Evolutionary conservation across 2,113 vertebrate species (phyloP), one percentile per base, ranked within the genome.

Genomic region (Atractosteus spatula): DNA sequence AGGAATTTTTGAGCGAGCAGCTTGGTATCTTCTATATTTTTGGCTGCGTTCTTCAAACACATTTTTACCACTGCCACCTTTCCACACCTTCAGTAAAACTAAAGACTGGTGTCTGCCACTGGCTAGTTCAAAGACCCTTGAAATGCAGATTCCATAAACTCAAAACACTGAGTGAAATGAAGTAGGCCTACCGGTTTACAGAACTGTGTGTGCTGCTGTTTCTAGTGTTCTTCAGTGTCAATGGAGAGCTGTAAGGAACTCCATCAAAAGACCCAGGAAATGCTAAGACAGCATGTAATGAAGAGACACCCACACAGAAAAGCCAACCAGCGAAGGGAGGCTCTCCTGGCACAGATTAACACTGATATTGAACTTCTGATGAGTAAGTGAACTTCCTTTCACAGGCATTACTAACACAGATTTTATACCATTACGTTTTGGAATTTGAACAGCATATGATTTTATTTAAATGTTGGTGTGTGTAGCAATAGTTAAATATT

Each of bases 311-410:
- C 87, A 43, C 88, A 92, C 72, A 82, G 77, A 63, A 82, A 85
- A 74, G 83, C 87, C 12, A 80, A 86, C 0, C 91, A 89, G 74
- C 91, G 90, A 68, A 91, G 90, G 71, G 85, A 94, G 55, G 82
- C 93, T 0, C 79, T 95, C 13, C 85, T 94, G 63, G 93, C 89
- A 68, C 93, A 94, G 85, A 91, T 96, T 86, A 94, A 84, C 87
- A 94, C 94, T 0, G 89, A 93, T 57, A 75, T 93, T 77, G 92
- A 94, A 79, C 91, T 92, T 70, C 79, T 95, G 74, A 90, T 91
- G 82, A 91, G 93, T 94, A 93, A 42, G 91, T 82, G 70, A 51
- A 62, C 41, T 29, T 13, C 45, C 47, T 29, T 44, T 12, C 11
- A 8, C 11, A 13, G 4, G 56, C n/a, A n/a, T 11, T 12, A 1